Base-by-base conservation (phyloP, 1,140 invertebrate genomes). In the Acromyrmex charruanus region DNA sequence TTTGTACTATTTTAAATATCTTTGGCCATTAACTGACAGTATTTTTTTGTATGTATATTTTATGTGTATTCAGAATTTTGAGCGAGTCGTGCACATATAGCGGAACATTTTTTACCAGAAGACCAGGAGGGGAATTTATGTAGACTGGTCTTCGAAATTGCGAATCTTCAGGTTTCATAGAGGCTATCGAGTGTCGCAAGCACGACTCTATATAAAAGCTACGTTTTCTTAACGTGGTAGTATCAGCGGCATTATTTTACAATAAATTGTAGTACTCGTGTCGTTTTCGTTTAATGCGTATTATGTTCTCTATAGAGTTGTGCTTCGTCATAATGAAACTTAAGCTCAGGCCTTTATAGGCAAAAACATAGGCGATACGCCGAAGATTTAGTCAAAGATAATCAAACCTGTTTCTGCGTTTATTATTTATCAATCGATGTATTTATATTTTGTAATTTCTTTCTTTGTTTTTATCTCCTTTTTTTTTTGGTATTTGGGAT, bases 301-400 rank as follows among this genome's bases (percentile, higher is more conserved):
- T 49, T 53, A 80, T 25, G 18, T 44, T 9, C 28, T 63, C 58
- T 79, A 87, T 72, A 61, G 86, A 90, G 61, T 77, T 77, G 82
- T 90, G 89, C 72, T 91, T 88, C 80, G 87, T 90, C 71, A 79
- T 86, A 63, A 85, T 25, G 58, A 90, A 85, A 81, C 80, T 85
- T 77, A 87, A 74, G 89, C 88, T 90, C 89, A 89, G 87, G 81
- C 86, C 86, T 35, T 85, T 16, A 31, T 58, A 66, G 80, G 85
- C 86, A 63, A 63, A 65, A 69, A 77, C 55, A 81, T 75, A 85
- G 80, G 77, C 82, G n/a, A 80, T 86, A 59, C 51, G 61, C 72
- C 49, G 74, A 59, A 86, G 72, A 88, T 90, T 91, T 91, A 91
- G 89, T 91, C 89, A 90, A 90, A 88, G 87, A 91, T 88, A 91